phyloP scores from a whole-genome alignment of 1,140 invertebrate genomes.

The Rhyacophila brunnea region DNA sequence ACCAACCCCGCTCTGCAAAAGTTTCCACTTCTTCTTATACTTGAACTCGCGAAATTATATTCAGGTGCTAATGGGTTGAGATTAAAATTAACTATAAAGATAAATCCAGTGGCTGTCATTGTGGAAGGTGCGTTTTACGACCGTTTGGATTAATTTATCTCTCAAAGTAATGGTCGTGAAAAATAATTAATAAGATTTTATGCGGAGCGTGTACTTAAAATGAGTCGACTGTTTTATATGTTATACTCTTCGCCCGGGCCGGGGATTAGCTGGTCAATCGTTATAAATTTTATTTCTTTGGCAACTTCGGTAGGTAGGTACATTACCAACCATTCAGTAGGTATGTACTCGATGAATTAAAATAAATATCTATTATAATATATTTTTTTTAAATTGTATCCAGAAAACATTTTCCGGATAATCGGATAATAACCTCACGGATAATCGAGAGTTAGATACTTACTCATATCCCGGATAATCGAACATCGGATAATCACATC shows the following conservation, averaged over 20 bases:
- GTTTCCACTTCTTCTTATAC: conserved; percentile 19
- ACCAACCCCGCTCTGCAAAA: conserved; percentile 26
- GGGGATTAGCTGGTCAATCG: background rate
- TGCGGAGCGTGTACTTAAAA: conserved; percentile 30
- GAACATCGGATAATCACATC: too few relatives aligned
- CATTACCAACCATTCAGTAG: too few relatives aligned
- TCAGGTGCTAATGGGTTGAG: conserved; percentile 37
- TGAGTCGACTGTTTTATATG: conserved; percentile 10
- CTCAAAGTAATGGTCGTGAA: conserved; percentile 34
- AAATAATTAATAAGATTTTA: conserved; percentile 37
- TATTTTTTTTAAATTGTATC: too few relatives aligned
- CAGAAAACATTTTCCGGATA: too few relatives aligned
- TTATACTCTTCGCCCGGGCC: background rate
- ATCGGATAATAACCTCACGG: too few relatives aligned
- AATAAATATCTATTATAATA: too few relatives aligned
- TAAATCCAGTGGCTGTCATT: conserved; percentile 34
- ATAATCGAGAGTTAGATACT: too few relatives aligned
- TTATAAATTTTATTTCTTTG: too few relatives aligned
- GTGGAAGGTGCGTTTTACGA: conserved; percentile 36
- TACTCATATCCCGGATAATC: too few relatives aligned
- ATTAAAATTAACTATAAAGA: conserved; percentile 37
- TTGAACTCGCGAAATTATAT: conserved; percentile 35
- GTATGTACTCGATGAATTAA: too few relatives aligned
- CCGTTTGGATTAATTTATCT: conserved; percentile 37
- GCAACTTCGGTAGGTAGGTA: too few relatives aligned